Conservation (phyloP, 30 jellyfish, hydroid and myxozoan genomes). For the Chrysaora quinquecirrha region DNA sequence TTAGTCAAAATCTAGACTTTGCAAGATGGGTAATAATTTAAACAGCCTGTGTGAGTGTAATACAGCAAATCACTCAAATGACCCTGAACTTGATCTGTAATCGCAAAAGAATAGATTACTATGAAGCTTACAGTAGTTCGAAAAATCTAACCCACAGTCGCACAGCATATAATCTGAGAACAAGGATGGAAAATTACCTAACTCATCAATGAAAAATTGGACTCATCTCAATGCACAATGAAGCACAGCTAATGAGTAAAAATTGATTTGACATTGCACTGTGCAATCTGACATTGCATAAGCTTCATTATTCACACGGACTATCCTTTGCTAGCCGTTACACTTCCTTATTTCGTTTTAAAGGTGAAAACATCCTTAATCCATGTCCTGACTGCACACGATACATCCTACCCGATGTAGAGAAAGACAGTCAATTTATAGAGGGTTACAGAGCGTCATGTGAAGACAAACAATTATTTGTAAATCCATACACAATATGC, state of each 20-base stretch:
- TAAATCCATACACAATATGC: slow-evolving; percentile 23
- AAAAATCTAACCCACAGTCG: too few species aligned
- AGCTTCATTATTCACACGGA: not conserved
- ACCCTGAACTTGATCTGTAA: too few species aligned
- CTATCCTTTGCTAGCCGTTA: not conserved
- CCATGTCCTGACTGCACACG: slow-evolving; percentile 21
- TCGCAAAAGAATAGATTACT: too few species aligned
- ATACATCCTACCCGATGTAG: slow-evolving; percentile 8
- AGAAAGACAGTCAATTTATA: not conserved
- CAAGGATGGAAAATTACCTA: not conserved
- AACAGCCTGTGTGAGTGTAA: too few species aligned
- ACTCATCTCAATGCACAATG: not conserved
- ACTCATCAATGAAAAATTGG: too few species aligned
- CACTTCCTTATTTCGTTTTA: not conserved
- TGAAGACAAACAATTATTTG: not conserved
- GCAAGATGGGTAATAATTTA: too few species aligned
- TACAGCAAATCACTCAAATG: too few species aligned
- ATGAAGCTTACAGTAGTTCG: too few species aligned
- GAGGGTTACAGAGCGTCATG: slow-evolving; percentile 12
- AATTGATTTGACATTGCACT: not conserved
- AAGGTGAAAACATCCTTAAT: slow-evolving; percentile 8
- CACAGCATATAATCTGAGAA: not conserved
- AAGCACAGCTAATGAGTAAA: not conserved
- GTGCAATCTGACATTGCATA: not conserved
- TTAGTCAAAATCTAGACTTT: too few species aligned